A percentile compares a stretch with the other conserved stretches of the same genome.
Conservation (phyloP, 1,140 invertebrate genomes). For the Apis dorsata region DNA sequence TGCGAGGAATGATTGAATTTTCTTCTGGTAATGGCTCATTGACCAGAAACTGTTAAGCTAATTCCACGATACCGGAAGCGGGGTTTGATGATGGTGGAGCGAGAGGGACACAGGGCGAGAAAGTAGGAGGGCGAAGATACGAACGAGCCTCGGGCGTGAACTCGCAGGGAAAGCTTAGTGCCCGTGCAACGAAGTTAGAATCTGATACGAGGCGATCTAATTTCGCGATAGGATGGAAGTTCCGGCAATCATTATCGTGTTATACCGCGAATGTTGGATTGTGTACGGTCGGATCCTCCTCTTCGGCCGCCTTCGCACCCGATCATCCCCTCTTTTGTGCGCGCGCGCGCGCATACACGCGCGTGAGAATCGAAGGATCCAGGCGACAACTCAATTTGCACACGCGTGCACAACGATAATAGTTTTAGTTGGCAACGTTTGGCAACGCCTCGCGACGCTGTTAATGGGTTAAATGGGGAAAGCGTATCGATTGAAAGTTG, state of each 20-base stretch:
- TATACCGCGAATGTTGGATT: constrained; percentile 58
- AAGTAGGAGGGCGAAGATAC: constrained; percentile 48
- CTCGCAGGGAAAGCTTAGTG: constrained; percentile 55
- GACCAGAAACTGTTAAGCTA: constrained; percentile 64
- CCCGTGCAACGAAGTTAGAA: constrained; percentile 62
- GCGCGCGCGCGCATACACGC: background rate
- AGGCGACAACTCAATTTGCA: constrained; percentile 46
- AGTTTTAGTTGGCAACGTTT: constrained; percentile 20
- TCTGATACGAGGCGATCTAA: constrained; percentile 66
- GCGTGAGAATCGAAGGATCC: constrained; percentile 34
- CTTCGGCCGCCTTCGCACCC: no score
- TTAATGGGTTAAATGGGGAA: constrained; percentile 27
- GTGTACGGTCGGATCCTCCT: constrained; percentile 14
- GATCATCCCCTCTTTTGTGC: background rate
- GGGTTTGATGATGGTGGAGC: background rate
- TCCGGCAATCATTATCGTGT: constrained; percentile 64
- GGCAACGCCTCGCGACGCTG: background rate
- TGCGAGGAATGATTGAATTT: constrained; percentile 58
- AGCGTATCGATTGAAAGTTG: constrained; percentile 25
- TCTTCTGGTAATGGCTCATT: constrained; percentile 54
- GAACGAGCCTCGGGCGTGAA: constrained; percentile 48
- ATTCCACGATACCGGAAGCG: constrained; percentile 44
- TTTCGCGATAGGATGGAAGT: constrained; percentile 63
- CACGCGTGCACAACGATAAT: constrained; percentile 2
- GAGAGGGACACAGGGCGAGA: background rate